phyloP scores from a whole-genome alignment of 2,888 invertebrate species.

The Hirtodrosophila alboralis region DNA sequence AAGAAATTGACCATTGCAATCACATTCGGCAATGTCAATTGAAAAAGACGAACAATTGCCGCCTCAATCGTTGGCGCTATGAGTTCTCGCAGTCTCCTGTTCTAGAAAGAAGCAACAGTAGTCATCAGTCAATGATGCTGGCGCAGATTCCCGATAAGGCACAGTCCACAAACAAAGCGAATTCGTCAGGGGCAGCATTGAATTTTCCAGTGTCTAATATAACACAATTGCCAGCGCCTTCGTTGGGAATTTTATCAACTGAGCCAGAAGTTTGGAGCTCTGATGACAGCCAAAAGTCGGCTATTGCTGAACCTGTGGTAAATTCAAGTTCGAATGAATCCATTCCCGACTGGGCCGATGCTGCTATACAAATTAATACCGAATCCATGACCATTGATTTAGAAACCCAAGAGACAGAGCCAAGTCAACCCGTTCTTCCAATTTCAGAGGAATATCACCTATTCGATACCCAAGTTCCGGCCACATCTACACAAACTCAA shows the following conservation, averaged over 20 bases:
- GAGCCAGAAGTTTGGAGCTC: slow-evolving; percentile 9
- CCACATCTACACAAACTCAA: slow-evolving; percentile 51
- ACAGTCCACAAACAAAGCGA: no score
- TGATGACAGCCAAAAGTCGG: background rate
- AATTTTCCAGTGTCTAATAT: no score
- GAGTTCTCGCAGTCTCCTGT: background rate
- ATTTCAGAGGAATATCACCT: slow-evolving; percentile 25
- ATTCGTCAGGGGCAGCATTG: background rate
- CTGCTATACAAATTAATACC: slow-evolving; percentile 26
- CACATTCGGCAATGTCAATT: slow-evolving; percentile 27
- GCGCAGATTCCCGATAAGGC: no score
- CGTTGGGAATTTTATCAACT: background rate
- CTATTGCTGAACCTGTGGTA: background rate
- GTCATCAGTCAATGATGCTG: no score
- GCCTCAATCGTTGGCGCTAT: slow-evolving; percentile 44
- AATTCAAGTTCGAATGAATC: background rate
- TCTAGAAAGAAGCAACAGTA: background rate
- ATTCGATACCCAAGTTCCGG: slow-evolving; percentile 50
- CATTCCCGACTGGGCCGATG: slow-evolving; percentile 22
- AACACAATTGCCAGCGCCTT: background rate
- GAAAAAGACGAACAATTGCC: slow-evolving; percentile 48
- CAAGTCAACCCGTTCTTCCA: slow-evolving; percentile 7
- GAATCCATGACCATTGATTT: slow-evolving; percentile 30
- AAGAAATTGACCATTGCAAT: slow-evolving; percentile 7
- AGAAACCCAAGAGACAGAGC: slow-evolving; percentile 9